These are phyloP conservation scores for Odontothrips loti DNA, from an alignment of 2,888 invertebrate genomes.

Conservation along the genomic window DNA sequence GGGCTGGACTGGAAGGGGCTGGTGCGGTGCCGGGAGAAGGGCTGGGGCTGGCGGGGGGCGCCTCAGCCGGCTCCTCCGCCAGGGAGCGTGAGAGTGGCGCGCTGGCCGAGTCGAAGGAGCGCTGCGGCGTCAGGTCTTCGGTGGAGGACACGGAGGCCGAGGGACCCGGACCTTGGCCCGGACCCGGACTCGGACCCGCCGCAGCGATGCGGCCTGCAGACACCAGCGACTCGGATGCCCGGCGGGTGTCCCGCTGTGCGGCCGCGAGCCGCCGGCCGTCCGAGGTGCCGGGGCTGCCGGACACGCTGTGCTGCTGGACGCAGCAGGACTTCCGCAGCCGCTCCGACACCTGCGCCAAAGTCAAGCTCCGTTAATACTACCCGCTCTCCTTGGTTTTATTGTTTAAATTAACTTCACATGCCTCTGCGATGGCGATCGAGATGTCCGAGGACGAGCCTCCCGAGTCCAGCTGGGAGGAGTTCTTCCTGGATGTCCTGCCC, in stretches of 20 bases:
- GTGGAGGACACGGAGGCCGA: conserved; percentile 49
- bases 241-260: conserved; percentile 50
- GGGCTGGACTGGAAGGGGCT: neutral
- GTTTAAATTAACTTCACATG: conserved; percentile 36
- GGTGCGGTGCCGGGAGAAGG: neutral
- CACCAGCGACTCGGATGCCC: conserved; percentile 36
- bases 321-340: conserved; percentile 60
- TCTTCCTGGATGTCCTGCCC: conserved; percentile 54
- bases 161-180: conserved; percentile 43
- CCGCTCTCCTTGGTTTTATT: neutral
- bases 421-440: conserved; percentile 55
- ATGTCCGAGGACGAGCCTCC: conserved; percentile 73
- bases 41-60: neutral
- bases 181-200: conserved; percentile 41
- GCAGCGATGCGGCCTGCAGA: conserved; percentile 38
- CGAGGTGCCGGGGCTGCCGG: conserved; percentile 59
- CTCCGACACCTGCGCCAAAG: conserved; percentile 44
- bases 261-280: conserved; percentile 49
- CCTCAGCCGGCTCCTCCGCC: neutral
- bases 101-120: conserved; percentile 38
- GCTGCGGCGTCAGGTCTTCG: conserved; percentile 46
- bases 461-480: conserved; percentile 63
- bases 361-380: neutral
- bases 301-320: conserved; percentile 63
- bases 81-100: conserved; percentile 32